Base-by-base conservation (phyloP, 2,797 vertebrate species). In the Sebastes hopkinsi region DNA sequence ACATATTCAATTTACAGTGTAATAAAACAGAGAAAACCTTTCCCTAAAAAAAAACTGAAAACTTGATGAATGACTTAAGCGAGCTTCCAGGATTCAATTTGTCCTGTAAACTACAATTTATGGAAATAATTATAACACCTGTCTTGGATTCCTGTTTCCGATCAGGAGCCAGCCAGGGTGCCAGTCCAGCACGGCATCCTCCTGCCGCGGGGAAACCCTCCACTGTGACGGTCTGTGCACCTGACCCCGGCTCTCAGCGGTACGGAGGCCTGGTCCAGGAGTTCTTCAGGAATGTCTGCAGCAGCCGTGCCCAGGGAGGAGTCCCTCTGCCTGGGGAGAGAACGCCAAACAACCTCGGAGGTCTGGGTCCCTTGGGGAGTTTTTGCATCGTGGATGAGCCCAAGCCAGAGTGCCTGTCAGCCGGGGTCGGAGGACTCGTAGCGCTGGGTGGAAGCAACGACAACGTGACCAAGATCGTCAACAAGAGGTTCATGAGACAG, bases 261-360 rank as follows among this genome's bases (percentile, higher is more conserved):
- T 98, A 97, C 0, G 97, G 92, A 13, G 89, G 97, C 72, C 94
- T 98, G 0, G 97, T 98, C 77, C 98, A 99, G 90, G 99, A 99
- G 92, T 98, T 99, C 92, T 95, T 98, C 77, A 96, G 95, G 67
- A 99, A 97, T 0, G 97, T 98, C 36, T 99, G 97, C 0, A 96
- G 82, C 80, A 76, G 96, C 77, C 96, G 96, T 2, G 84, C 92
- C 0, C 97, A 94, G n/a, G 97, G 94, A 72, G 96, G 94, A 67
- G 93, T 95, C 0, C 23, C 87, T 0, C 69, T 85, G 2, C 30
- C 86, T 0, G 95, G 88, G 67, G 96, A 96, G 81, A 95, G 92
- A 78, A 78, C 82, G 13, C 89, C 88, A 6, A 87, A 72, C 34
- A 66, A 84, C 42, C 71, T 89, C 2, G 73, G 75, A 27, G 60